phyloP scores from a whole-genome alignment of 1,140 invertebrate species.

The Zaprionus vittiger region DNA sequence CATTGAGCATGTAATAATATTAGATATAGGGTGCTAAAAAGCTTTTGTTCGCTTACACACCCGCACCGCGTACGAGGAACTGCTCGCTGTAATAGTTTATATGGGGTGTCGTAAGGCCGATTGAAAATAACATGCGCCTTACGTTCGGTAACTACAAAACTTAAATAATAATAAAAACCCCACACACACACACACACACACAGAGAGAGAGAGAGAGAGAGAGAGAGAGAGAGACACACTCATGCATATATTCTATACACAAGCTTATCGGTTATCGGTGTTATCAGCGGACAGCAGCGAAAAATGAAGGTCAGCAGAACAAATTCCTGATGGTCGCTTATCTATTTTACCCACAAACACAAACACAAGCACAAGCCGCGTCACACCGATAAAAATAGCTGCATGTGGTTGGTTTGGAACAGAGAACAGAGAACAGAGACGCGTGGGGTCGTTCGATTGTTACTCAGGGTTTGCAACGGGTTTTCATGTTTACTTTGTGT shows the following conservation, averaged over 20 bases:
- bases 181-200: slow-evolving; percentile 11
- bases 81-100: slow-evolving; percentile 21
- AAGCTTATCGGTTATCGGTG: slow-evolving; percentile 64
- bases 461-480: background rate
- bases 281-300: slow-evolving; percentile 60
- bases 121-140: slow-evolving; percentile 51
- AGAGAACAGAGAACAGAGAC: background rate
- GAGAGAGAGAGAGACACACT: slow-evolving; percentile 19
- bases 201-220: slow-evolving; percentile 16
- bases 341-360: slow-evolving; percentile 51
- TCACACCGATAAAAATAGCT: slow-evolving; percentile 58
- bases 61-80: slow-evolving; percentile 15
- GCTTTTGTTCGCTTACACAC: slow-evolving; percentile 6
- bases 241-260: slow-evolving; percentile 21
- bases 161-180: slow-evolving; percentile 66
- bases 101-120: slow-evolving; percentile 47
- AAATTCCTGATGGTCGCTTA: slow-evolving; percentile 71
- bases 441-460: background rate
- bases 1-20: slow-evolving; percentile 23
- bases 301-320: slow-evolving; percentile 82
- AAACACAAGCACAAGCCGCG: slow-evolving; percentile 32
- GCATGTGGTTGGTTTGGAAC: background rate
- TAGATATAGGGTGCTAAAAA: slow-evolving; percentile 21
- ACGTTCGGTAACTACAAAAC: slow-evolving; percentile 63
- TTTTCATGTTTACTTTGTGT: too few relatives aligned